phyloP scores from a whole-genome alignment of 2,888 invertebrate genomes.

The Ptychoptera albimana region DNA sequence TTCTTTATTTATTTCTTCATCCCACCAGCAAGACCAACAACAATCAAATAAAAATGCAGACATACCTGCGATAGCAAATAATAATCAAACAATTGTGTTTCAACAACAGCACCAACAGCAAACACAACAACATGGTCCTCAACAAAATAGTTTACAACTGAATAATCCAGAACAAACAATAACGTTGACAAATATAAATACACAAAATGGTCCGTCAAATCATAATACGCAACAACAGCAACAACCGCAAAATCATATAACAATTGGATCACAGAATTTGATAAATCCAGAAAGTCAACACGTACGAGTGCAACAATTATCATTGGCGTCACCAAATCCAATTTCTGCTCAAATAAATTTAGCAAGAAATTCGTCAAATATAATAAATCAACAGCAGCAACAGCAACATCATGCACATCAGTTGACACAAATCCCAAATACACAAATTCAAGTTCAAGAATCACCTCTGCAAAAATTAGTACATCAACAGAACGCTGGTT shows the following conservation, averaged over 20 bases:
- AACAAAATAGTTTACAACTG: constrained; percentile 9
- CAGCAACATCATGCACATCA: constrained; percentile 1
- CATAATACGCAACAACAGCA: constrained; percentile 9
- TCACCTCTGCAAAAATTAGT: too few relatives aligned
- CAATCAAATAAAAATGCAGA: constrained; percentile 16
- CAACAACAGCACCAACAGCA: constrained; percentile 5
- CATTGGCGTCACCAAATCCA: not conserved
- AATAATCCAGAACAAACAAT: constrained; percentile 13
- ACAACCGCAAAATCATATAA: not conserved
- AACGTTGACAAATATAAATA: constrained; percentile 9
- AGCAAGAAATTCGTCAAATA: not conserved
- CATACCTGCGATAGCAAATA: constrained; percentile 15
- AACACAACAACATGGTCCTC: not conserved
- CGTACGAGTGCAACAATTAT: constrained; percentile 10
- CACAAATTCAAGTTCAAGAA: not conserved
- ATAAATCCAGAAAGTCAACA: constrained; percentile 7
- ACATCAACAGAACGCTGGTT: too few relatives aligned
- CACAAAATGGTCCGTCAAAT: not conserved
- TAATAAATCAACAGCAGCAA: not conserved
- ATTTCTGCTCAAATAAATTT: not conserved
- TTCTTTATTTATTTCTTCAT: too few relatives aligned
- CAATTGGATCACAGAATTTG: not conserved
- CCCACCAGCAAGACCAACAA: constrained; percentile 15
- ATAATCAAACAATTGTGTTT: not conserved
- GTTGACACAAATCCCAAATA: not conserved